Base-by-base conservation (phyloP, 2,888 invertebrate species). In the Volucella zonaria region DNA sequence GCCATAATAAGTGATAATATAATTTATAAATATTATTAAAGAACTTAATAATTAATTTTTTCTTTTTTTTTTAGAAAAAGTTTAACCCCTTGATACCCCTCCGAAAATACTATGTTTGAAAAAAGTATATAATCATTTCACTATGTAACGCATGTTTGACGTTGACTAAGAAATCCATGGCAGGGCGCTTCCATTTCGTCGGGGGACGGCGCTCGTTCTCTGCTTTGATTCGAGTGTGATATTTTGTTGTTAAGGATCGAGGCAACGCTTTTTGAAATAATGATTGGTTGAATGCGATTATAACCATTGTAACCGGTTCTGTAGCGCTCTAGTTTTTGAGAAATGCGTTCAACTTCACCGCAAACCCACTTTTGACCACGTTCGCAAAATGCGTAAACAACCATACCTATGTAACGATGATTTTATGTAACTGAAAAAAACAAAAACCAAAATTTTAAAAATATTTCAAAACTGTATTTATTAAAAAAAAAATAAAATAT, bases 171-270 rank as follows among this genome's bases (percentile, higher is more conserved):
- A 90, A 90, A 45, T 88, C 71, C 49, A 8, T 77, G 59, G 11
- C 74, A 31, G 15, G 66, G 58, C 18, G 18, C 15, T 3, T 70
- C 74, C 14, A 23, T 45, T 11, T 74, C 71, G 23, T 18, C 61
- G 23, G 70, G 1, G 3, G 62, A 38, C 87, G 8, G 77, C 8
- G 8, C 78, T 74, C 8, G 68, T 12, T 70, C 51, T 78, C 47
- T 79, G 31, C 77, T 77, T 52, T 87, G 88, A 78, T 87, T 88
- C 40, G 87, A 87, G 0, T 77, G 67, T 1, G 90, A 88, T 78
- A 90, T 79, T 0, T 90, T 90, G 88, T 91, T 91, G 77, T 91
- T 91, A 0, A 91, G 87, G 89, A 91, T 91, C 56, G 91, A 90
- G 6, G 90, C 89, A 14, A 91, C 91, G 86, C 91, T 91, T 62